These are phyloP conservation scores for Siniperca obscura DNA, from an alignment of 2,797 vertebrate genomes.

Conservation along the genomic window DNA sequence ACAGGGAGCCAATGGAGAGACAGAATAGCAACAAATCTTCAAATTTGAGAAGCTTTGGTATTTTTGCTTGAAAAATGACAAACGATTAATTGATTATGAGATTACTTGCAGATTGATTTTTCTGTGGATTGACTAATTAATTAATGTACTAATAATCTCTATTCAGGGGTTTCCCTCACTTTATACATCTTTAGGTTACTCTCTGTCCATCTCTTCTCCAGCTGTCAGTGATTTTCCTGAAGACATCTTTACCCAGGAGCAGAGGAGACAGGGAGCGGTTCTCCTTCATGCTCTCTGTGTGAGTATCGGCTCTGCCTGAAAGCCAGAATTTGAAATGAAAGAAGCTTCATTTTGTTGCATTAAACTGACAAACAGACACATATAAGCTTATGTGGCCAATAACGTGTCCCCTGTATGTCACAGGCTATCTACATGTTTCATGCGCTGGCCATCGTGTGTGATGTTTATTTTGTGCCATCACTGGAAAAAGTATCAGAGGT, in stretches of 20 bases:
- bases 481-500: constrained; percentile 88
- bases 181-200: not conserved
- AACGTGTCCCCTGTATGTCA: constrained; percentile 41
- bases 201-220: constrained; percentile 56
- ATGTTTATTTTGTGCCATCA: constrained; percentile 88
- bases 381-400: not conserved
- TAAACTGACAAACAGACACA: not conserved
- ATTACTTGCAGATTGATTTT: not conserved
- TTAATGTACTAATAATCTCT: not conserved
- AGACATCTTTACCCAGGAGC: constrained; percentile 83
- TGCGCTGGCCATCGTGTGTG: constrained; percentile 87
- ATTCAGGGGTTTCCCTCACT: not conserved
- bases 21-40: not conserved
- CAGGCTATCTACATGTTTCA: constrained; percentile 89
- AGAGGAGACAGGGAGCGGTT: constrained; percentile 84
- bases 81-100: not conserved
- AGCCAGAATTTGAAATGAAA: not conserved
- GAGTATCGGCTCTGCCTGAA: constrained; percentile 62
- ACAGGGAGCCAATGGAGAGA: not conserved
- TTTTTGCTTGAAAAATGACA: not conserved
- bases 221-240: constrained; percentile 86
- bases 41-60: not conserved
- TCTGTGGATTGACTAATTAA: not conserved
- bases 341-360: not conserved
- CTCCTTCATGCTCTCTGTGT: constrained; percentile 87